phyloP scores from a whole-genome alignment of 2,113 vertebrate genomes.

The Malurus melanocephalus region DNA sequence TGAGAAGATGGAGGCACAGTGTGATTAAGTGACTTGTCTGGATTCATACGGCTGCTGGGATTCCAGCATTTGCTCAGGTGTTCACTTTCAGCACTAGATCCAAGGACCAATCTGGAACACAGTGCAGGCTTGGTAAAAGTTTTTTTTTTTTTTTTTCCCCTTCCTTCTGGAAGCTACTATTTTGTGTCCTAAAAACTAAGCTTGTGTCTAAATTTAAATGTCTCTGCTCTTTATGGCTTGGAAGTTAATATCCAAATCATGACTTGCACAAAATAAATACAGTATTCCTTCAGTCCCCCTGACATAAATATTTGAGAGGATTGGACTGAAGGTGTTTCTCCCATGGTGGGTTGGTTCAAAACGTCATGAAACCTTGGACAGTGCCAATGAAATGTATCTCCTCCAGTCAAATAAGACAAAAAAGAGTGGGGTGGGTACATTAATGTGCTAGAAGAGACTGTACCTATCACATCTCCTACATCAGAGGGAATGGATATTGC shows the following conservation, averaged over 20 bases:
- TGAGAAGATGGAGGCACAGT: not conserved
- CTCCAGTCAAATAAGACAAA: not conserved
- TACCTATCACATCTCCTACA: not conserved
- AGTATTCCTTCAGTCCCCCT: not conserved
- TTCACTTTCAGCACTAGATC: not conserved
- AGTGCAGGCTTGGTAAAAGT: not conserved
- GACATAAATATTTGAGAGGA: not conserved
- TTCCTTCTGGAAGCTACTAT: not conserved
- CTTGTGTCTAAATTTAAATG: not conserved
- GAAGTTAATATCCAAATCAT: not conserved
- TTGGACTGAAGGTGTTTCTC: not conserved
- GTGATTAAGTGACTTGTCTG: constrained; percentile 8
- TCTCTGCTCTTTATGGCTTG: not conserved
- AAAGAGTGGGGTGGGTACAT: not conserved
- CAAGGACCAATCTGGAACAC: not conserved
- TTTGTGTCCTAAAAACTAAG: not conserved
- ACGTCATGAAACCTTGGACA: not conserved
- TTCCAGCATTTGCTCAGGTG: not conserved
- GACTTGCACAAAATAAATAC: not conserved
- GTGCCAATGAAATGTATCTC: not conserved
- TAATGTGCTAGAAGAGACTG: not conserved
- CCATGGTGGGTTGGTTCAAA: not conserved
- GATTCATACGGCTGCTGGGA: not conserved
- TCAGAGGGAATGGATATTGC: not conserved
- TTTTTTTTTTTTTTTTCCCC: not conserved